Base-by-base conservation (phyloP, 2,797 vertebrate species). In the Oreortyx pictus region DNA sequence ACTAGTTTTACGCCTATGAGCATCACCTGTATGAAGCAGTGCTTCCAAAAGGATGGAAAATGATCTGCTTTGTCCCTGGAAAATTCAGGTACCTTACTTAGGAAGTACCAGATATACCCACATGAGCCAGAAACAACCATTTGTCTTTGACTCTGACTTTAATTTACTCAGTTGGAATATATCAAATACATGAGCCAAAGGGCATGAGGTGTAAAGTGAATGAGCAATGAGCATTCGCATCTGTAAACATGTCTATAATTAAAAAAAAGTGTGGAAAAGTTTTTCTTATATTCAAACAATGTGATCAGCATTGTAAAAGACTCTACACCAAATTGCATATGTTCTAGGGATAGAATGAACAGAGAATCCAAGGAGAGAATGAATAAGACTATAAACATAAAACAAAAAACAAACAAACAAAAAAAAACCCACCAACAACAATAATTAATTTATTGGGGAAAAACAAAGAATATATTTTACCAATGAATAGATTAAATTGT, bases 141-240 rank as follows among this genome's bases (percentile, higher is more conserved):
- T 93, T 83, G 16, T 62, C 57, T 87, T 91, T 93, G 73, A 71
- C 70, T 46, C 18, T 78, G 31, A 47, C 90, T 92, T 94, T 95
- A 90, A 89, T 86, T 92, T 59, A 83, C 56, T 82, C 64, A 46
- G 23, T 2, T 66, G 56, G 90, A 83, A 91, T 86, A 54, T 57
- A 86, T 89, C 86, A 84, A 89, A 92, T 57, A 79, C 23, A 10
- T 16, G 37, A 83, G 33, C 66, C 89, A 93, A 95, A 95, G 85
- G 71, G 62, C 64, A 87, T 37, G 31, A 89, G 27, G 20, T 60
- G 6, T 70, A 87, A 75, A 81, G 24, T 81, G 80, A 92, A 87
- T 83, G 29, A 94, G 76, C 56, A 83, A 86, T 50, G 39, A 95
- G 13, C 22, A 84, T 83, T 81, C 73, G 50, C 50, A 81, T 84